phyloP scores from a whole-genome alignment of 2,113 vertebrate species.

The Alethe diademata region DNA sequence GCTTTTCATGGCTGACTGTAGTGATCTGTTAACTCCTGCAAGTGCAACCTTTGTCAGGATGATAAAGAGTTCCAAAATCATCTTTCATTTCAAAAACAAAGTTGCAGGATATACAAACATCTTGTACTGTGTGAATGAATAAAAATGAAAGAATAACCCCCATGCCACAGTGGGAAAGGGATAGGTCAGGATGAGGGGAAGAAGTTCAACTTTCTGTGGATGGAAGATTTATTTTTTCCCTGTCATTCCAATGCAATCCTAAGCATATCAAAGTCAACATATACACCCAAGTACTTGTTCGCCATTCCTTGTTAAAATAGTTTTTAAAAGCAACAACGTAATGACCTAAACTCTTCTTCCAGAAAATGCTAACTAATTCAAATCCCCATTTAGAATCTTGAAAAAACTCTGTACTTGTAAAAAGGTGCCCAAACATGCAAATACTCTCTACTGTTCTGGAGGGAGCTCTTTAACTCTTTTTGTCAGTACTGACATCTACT shows the following conservation, averaged over 20 bases:
- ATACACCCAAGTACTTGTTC: background rate
- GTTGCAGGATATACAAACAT: background rate
- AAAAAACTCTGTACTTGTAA: background rate
- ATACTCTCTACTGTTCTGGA: background rate
- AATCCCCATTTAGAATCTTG: background rate
- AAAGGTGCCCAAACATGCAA: background rate
- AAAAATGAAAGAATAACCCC: background rate
- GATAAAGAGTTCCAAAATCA: background rate
- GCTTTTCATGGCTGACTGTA: background rate
- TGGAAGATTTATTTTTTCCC: background rate
- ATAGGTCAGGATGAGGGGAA: background rate
- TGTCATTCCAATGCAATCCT: accelerated
- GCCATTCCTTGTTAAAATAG: background rate
- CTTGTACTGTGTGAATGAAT: background rate
- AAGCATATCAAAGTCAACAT: background rate
- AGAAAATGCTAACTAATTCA: background rate
- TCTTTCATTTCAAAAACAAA: background rate
- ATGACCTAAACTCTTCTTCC: background rate
- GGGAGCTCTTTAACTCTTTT: background rate
- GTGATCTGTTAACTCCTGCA: background rate
- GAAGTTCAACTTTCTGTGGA: background rate
- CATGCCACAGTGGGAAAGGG: accelerated
- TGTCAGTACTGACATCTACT: background rate
- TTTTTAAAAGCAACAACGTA: background rate
- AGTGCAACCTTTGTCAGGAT: background rate